Conservation (phyloP, 2,113 vertebrate species). For the Tetrao urogallus region DNA sequence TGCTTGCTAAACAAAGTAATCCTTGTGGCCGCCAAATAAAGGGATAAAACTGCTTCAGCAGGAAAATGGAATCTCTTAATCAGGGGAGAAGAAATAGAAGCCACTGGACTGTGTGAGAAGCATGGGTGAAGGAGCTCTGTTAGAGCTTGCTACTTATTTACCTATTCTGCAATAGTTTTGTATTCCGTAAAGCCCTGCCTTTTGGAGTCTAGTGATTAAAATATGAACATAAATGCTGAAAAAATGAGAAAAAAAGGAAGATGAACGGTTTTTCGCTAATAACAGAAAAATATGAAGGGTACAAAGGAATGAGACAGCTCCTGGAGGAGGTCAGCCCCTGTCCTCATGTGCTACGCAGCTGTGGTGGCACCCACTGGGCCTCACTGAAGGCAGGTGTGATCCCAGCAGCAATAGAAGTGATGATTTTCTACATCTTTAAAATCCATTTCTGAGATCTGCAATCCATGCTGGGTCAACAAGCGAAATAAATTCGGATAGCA, state of each 20-base stretch:
- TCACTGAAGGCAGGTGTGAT: neutral
- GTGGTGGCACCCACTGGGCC: neutral
- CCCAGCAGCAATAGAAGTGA: neutral
- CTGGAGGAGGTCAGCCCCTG: neutral
- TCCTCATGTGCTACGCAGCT: neutral
- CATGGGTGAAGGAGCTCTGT: too few relatives aligned
- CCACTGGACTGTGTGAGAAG: neutral
- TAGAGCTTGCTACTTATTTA: too few relatives aligned
- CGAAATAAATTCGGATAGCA: neutral
- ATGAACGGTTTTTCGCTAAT: neutral
- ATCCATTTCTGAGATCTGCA: neutral
- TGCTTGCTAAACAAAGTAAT: conserved; percentile 2
- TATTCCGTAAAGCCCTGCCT: too few relatives aligned
- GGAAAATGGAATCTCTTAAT: neutral
- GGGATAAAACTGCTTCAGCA: neutral
- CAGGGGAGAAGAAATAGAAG: neutral
- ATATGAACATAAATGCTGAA: too few relatives aligned
- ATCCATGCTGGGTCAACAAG: neutral
- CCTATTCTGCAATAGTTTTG: too few relatives aligned
- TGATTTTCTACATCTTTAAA: neutral
- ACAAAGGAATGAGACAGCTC: neutral
- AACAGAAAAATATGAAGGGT: neutral
- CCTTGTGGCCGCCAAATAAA: neutral
- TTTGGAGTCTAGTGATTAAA: too few relatives aligned
- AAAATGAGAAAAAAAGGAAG: too few relatives aligned